Conservation (phyloP, 2,797 vertebrate species). For the Steatocranus sp. region DNA sequence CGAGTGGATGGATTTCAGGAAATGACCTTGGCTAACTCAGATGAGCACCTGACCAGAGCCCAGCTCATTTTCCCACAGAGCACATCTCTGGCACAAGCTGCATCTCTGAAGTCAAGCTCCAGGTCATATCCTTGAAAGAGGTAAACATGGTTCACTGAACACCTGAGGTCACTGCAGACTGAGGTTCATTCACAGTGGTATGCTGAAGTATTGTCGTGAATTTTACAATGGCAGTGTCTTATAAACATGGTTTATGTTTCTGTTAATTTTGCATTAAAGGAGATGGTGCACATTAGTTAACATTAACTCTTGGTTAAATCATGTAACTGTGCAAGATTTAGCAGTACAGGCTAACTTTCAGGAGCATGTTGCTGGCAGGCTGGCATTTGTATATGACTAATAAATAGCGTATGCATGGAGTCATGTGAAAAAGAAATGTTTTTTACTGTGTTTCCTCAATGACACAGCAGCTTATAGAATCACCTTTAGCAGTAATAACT, state of each 20-base stretch:
- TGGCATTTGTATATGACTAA: not conserved
- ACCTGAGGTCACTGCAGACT: not conserved
- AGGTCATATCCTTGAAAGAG: not conserved
- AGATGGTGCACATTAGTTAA: not conserved
- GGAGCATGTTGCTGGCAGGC: not conserved
- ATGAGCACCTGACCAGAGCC: conserved; percentile 41
- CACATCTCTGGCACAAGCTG: conserved; percentile 50
- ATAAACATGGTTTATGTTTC: not conserved
- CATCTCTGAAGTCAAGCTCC: conserved; percentile 9
- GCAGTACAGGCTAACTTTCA: not conserved
- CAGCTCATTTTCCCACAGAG: conserved; percentile 55
- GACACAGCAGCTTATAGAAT: not conserved
- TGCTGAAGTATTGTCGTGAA: not conserved
- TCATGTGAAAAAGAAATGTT: not conserved
- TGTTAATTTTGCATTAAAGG: accelerated
- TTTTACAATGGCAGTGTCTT: not conserved
- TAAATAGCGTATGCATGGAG: not conserved
- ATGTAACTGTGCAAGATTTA: not conserved
- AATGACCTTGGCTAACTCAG: conserved; percentile 69
- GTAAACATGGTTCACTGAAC: not conserved
- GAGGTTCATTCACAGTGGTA: not conserved
- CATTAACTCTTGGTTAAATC: accelerated
- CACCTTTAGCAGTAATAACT: not conserved
- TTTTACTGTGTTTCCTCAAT: not conserved
- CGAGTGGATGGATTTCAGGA: conserved; percentile 72